Evolutionary conservation across 2,797 vertebrate species (phyloP).

Genomic region (Enteromius paludinosus): DNA sequence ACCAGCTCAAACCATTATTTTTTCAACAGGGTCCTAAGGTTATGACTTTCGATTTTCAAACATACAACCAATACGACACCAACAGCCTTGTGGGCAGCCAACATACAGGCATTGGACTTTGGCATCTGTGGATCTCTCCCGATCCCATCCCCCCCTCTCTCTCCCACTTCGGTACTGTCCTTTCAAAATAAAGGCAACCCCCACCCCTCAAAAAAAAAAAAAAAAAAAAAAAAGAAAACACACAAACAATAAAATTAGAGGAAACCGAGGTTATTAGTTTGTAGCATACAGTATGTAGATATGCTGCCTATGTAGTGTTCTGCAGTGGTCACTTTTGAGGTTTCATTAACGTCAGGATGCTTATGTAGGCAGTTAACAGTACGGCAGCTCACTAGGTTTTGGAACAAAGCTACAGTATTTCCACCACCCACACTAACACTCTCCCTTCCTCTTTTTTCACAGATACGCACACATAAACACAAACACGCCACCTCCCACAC

Average conservation of each 20-base stretch:
- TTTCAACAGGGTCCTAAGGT: too few relatives aligned
- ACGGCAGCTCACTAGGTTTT: constrained; percentile 27
- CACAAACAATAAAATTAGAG: background rate
- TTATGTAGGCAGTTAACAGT: constrained; percentile 1
- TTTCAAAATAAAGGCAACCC: too few relatives aligned
- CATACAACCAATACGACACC: background rate
- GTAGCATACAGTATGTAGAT: background rate
- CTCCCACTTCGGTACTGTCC: too few relatives aligned
- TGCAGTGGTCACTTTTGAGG: background rate
- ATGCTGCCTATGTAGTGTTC: background rate
- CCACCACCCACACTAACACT: constrained; percentile 32
- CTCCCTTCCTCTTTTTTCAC: constrained; percentile 14
- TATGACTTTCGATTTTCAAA: too few relatives aligned
- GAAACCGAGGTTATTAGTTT: background rate
- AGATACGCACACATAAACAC: constrained; percentile 25
- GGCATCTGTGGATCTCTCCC: too few relatives aligned
- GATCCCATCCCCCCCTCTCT: too few relatives aligned
- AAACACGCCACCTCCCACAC: constrained; percentile 43
- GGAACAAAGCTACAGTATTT: constrained; percentile 24
- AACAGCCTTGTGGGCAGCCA: too few relatives aligned
- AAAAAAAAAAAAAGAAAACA: too few relatives aligned
- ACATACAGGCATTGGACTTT: too few relatives aligned
- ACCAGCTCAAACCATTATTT: too few relatives aligned
- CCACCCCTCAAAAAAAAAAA: too few relatives aligned
- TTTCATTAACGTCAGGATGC: background rate